Conservation (phyloP, 2,888 invertebrate species). For the Tanaodytes sp. region DNA sequence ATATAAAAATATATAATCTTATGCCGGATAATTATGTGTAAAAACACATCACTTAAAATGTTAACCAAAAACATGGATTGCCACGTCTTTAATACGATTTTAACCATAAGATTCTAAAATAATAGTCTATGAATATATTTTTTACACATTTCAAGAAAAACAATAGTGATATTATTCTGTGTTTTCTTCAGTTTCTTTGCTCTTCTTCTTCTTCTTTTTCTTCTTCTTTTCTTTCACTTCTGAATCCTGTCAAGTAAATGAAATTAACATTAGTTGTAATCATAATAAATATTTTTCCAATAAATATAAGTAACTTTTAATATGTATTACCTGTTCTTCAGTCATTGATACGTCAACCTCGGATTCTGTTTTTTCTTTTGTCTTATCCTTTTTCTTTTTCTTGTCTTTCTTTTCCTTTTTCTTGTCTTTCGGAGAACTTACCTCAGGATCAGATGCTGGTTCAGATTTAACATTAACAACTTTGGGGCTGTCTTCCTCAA, state of each 20-base stretch:
- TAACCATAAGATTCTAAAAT: too few species aligned
- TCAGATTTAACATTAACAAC: constrained; percentile 72
- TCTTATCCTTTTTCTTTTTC: constrained; percentile 70
- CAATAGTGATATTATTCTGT: too few species aligned
- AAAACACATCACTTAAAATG: too few species aligned
- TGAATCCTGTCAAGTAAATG: constrained; percentile 62
- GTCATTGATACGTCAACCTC: constrained; percentile 70
- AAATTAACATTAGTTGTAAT: neutral
- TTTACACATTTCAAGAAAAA: too few species aligned
- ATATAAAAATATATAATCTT: too few species aligned
- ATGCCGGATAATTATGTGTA: too few species aligned
- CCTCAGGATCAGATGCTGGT: constrained; percentile 64
- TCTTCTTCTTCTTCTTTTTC: constrained; percentile 86
- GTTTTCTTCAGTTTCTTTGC: constrained; percentile 80
- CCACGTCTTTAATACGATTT: too few species aligned
- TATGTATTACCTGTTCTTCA: constrained; percentile 64
- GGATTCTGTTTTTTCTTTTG: constrained; percentile 62
- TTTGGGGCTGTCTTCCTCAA: constrained; percentile 71
- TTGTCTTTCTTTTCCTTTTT: constrained; percentile 71
- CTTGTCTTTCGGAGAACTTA: constrained; percentile 69
- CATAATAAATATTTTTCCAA: neutral
- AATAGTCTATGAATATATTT: too few species aligned
- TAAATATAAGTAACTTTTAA: neutral
- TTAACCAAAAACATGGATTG: too few species aligned
- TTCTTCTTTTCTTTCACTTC: constrained; percentile 80